Percentiles rank a stretch among this genome's conserved stretches.
Evolutionary conservation across 2,113 vertebrate genomes (phyloP).

Genomic region (Halcyon senegalensis): DNA sequence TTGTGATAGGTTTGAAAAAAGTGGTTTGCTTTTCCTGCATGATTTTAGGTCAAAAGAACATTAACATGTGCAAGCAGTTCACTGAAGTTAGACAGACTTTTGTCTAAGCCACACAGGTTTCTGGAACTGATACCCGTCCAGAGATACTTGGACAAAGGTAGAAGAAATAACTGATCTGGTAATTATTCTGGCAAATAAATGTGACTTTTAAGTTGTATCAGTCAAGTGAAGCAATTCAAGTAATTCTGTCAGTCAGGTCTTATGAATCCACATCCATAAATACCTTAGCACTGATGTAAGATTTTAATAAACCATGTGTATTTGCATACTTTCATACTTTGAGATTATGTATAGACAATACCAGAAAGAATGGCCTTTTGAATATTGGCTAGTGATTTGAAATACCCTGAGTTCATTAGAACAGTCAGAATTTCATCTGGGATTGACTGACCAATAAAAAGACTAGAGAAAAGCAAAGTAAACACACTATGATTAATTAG

Average conservation of each 20-base stretch:
- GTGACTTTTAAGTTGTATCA: not conserved
- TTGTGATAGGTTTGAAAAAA: not conserved
- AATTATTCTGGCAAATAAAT: constrained; percentile 1
- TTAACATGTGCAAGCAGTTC: accelerated
- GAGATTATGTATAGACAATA: not conserved
- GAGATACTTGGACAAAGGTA: not conserved
- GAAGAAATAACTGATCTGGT: not conserved
- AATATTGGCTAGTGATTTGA: constrained; percentile 65
- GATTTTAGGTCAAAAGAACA: not conserved
- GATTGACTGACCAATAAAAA: constrained; percentile 29
- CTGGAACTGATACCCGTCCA: not conserved
- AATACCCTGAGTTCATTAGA: constrained; percentile 61
- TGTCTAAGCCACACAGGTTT: not conserved
- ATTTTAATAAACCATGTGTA: constrained; percentile 21
- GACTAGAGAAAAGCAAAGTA: constrained; percentile 8
- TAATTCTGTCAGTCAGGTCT: not conserved
- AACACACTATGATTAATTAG: constrained; percentile 42
- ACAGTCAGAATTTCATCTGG: constrained; percentile 10
- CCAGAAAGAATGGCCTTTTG: constrained; percentile 10
- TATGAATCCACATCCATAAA: constrained; percentile 8
- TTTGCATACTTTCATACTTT: constrained; percentile 23
- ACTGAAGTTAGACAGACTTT: not conserved
- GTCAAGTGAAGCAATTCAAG: not conserved
- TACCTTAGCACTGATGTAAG: not conserved
- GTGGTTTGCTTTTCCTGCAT: not conserved